phyloP scores from a whole-genome alignment of 2,797 vertebrate genomes.

The Poeciliopsis presidionis region DNA sequence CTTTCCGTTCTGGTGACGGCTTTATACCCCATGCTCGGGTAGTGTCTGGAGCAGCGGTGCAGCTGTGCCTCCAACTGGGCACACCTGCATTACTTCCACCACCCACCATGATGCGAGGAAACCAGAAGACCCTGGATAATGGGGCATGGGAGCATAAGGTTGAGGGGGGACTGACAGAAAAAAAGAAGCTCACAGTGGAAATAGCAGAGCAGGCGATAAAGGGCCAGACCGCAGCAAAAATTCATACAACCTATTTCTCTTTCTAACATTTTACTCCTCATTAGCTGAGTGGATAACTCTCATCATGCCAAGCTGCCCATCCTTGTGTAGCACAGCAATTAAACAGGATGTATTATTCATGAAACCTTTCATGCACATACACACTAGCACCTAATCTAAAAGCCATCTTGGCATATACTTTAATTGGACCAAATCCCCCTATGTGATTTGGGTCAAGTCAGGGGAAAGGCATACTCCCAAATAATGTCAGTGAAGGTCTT shows the following conservation, averaged over 20 bases:
- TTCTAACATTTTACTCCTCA: conserved; percentile 70
- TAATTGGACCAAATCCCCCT: conserved; percentile 69
- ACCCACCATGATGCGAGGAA: conserved; percentile 69
- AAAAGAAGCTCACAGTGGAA: conserved; percentile 35
- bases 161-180: conserved; percentile 49
- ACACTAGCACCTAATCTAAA: conserved; percentile 64
- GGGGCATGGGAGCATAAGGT: conserved; percentile 45
- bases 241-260: conserved; percentile 54
- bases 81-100: conserved; percentile 75
- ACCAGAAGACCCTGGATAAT: conserved; percentile 58
- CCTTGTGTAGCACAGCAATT: conserved; percentile 72
- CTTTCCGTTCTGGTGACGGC: conserved; percentile 65
- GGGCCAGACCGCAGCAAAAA: conserved; percentile 28
- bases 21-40: conserved; percentile 65
- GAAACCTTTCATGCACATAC: conserved; percentile 65
- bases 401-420: conserved; percentile 73
- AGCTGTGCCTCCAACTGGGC: conserved; percentile 82
- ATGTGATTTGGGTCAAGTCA: conserved; percentile 58
- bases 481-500: conserved; percentile 22
- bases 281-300: conserved; percentile 67
- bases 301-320: conserved; percentile 63
- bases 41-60: conserved; percentile 73
- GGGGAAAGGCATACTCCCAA: conserved; percentile 32
- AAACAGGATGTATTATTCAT: conserved; percentile 81
- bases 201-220: conserved; percentile 32